phyloP scores from a whole-genome alignment of 2,797 vertebrate species.

The Coregonus suidteri region DNA sequence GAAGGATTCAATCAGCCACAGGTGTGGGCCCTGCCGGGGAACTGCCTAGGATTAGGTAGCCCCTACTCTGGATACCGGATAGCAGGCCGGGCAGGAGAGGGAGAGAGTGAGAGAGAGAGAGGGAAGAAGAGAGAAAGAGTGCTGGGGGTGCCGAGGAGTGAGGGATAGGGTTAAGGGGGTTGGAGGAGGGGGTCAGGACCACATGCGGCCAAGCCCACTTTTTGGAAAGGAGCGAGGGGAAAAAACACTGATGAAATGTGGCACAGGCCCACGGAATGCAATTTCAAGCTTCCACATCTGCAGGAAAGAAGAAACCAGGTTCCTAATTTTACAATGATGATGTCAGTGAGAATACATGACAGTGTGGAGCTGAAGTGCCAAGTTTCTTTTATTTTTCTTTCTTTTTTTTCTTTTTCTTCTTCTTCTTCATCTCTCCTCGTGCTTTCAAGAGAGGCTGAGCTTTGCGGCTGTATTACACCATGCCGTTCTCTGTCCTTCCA shows the following conservation, averaged over 20 bases:
- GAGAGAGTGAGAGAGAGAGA: conserved; percentile 68
- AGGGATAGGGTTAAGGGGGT: neutral
- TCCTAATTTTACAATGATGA: conserved; percentile 94
- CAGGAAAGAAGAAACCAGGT: conserved; percentile 87
- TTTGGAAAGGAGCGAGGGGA: conserved; percentile 83
- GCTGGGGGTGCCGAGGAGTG: conserved; percentile 39
- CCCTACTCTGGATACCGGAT: conserved; percentile 87
- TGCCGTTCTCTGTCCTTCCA: conserved; percentile 27
- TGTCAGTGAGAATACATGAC: conserved; percentile 90
- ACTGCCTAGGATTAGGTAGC: conserved; percentile 85
- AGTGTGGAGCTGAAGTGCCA: conserved; percentile 77
- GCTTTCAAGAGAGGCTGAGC: conserved; percentile 32
- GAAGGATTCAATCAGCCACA: conserved; percentile 96
- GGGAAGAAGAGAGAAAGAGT: conserved; percentile 17
- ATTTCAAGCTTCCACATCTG: conserved; percentile 94
- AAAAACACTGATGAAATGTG: conserved; percentile 93
- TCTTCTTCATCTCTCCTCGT: conserved; percentile 43
- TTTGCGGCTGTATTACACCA: conserved; percentile 31
- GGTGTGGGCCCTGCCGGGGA: conserved; percentile 86
- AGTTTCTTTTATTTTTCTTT: conserved; percentile 54
- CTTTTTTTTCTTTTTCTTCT: neutral
- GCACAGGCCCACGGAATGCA: conserved; percentile 91
- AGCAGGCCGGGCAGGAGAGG: conserved; percentile 74
- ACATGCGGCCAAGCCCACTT: conserved; percentile 75
- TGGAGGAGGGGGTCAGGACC: conserved; percentile 47